Evolutionary conservation across 2,113 vertebrate species (phyloP).

Genomic region (Indri indri): DNA sequence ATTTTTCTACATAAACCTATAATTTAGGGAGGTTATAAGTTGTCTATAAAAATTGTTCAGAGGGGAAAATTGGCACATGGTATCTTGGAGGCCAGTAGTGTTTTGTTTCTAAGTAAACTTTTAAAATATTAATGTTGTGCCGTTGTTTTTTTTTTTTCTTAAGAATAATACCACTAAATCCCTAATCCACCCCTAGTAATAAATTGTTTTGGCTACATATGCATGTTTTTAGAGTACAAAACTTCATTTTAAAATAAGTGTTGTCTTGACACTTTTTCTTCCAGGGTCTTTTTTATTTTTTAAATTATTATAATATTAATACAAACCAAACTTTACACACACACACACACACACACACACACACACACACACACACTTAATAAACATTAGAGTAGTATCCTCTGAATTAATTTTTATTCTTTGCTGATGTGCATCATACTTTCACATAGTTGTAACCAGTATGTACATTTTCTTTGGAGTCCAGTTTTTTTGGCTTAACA

Average conservation of each 20-base stretch:
- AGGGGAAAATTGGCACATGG: neutral
- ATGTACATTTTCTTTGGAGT: neutral
- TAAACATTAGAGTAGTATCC: neutral
- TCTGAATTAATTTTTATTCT: conserved; percentile 9
- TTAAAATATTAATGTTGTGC: conserved; percentile 29
- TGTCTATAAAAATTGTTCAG: conserved; percentile 60
- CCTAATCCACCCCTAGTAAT: conserved; percentile 3
- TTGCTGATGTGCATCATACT: neutral
- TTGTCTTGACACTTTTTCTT: conserved; percentile 36
- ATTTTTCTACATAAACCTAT: conserved; percentile 63
- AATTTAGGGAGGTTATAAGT: conserved; percentile 61
- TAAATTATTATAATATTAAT: neutral
- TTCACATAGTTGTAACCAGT: neutral
- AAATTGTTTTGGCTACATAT: conserved; percentile 33
- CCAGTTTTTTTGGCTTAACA: neutral
- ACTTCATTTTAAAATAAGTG: conserved; percentile 50
- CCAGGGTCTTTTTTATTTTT: conserved; percentile 29
- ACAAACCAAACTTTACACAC: neutral
- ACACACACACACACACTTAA: neutral
- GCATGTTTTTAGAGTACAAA: conserved; percentile 50
- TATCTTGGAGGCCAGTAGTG: neutral
- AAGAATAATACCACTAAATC: conserved; percentile 8
- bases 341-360: neutral
- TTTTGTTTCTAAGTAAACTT: conserved; percentile 58
- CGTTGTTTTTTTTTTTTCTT: neutral